phyloP scores from a whole-genome alignment of 2,113 vertebrate genomes.

The Sciurus niger region DNA sequence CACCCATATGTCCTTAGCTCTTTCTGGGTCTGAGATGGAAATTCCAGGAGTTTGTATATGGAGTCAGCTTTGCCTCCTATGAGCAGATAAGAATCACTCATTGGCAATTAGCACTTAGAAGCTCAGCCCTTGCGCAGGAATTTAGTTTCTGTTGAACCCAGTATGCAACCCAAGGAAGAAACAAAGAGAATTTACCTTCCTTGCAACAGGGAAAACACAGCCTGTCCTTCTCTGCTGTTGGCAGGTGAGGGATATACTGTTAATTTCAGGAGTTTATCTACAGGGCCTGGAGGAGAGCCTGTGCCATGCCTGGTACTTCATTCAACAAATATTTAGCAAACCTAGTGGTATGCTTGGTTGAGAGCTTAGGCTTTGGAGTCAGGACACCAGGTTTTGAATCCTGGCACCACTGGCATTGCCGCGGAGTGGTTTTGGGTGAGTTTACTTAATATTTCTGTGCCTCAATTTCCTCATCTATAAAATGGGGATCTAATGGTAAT shows the following conservation, averaged over 20 bases:
- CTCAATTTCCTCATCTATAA: slow-evolving; percentile 17
- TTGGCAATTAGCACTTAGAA: background rate
- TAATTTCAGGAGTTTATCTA: background rate
- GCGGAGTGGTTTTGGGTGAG: background rate
- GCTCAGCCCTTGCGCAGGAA: background rate
- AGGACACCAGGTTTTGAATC: background rate
- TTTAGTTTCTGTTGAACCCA: background rate
- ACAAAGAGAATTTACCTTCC: slow-evolving; percentile 9
- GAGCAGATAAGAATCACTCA: background rate
- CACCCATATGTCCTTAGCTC: background rate
- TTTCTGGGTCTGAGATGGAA: background rate
- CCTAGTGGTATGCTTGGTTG: background rate
- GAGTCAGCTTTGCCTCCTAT: background rate
- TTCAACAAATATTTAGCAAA: background rate
- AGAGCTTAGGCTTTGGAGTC: background rate
- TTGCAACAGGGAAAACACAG: background rate
- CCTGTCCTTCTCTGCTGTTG: background rate
- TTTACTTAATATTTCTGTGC: background rate
- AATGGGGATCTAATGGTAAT: background rate
- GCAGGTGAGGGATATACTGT: background rate
- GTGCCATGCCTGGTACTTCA: background rate
- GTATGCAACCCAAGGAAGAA: background rate
- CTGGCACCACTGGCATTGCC: background rate
- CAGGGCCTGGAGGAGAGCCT: background rate
- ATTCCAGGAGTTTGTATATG: background rate